Evolutionary conservation across 2,797 vertebrate species (phyloP), one percentile per base, ranked within the genome.

Genomic region (Brachyrhaphis roseni): DNA sequence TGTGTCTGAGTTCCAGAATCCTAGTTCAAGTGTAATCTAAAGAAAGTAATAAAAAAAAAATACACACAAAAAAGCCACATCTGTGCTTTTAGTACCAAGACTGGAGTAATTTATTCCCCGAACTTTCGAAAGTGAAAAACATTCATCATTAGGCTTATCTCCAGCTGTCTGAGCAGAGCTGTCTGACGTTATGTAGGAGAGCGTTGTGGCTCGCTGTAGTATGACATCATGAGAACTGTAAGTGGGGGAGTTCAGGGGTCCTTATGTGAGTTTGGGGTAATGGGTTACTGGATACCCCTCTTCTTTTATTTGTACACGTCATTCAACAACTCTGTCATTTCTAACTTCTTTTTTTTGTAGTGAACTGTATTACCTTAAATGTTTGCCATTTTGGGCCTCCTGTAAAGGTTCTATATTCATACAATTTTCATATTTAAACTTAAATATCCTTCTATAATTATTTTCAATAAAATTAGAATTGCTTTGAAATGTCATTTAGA

Each of bases 221-320:
- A 91, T 95, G 93, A 94, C 92, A 92, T 95, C 93, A 94, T 95
- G 93, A 94, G 94, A 94, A 93, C 90, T 91, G 86, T 84, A 81
- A 84, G 77, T 70, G 81, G 78, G 88, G 86, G 83, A 75, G 87
- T 73, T 74, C 59, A 86, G 45, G 85, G 82, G 84, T 93, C 91
- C 89, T 92, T 71, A 64, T 81, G 86, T 86, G 78, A 78, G 80
- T 76, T 86, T 55, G 36, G 78, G 77, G 76, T 92, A 93, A 94
- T 93, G 83, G 77, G 76, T 93, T 93, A 90, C 90, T 83, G 77
- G 76, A 92, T 86, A 90, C 90, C 88, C 87, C 20, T 0, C 28
- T 82, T 78, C 39, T 81, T 34, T 47, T 45, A 11, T 49, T 77
- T 31, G 83, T 53, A 66, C 80, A 39, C 20, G 20, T 20, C 62